Conservation (phyloP, 2,888 invertebrate species). For the Neoitamus cyanurus region DNA sequence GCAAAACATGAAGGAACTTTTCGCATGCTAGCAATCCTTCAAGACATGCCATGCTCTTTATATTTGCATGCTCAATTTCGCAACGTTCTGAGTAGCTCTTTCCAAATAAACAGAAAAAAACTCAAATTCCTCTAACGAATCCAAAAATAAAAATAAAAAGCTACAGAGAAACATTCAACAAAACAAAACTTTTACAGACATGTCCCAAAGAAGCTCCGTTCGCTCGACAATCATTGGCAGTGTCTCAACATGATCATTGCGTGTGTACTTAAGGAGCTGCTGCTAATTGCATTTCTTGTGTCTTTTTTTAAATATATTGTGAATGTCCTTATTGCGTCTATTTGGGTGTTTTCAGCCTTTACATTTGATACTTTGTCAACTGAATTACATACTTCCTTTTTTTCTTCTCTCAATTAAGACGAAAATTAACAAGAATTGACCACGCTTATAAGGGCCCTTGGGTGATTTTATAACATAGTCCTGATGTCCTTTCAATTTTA, state of each 20-base stretch:
- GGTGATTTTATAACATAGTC: conserved; percentile 34
- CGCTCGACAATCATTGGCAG: conserved; percentile 25
- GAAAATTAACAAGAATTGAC: conserved; percentile 12
- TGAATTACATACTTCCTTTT: background rate
- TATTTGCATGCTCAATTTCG: conserved; percentile 1
- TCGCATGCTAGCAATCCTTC: conserved; percentile 8
- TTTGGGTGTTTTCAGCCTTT: conserved; percentile 21
- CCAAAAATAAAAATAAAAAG: background rate
- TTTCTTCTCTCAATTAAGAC: conserved; percentile 6
- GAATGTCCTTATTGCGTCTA: background rate
- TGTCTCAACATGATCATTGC: conserved; percentile 26
- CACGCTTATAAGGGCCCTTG: conserved; percentile 14
- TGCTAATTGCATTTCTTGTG: conserved; percentile 18
- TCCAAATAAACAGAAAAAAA: background rate
- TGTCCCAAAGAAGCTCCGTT: conserved; percentile 26
- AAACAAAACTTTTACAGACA: conserved; percentile 17
- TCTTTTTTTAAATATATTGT: background rate
- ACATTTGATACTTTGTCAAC: background rate
- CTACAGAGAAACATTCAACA: background rate
- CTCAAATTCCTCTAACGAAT: background rate
- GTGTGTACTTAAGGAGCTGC: background rate
- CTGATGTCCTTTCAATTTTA: conserved; percentile 23
- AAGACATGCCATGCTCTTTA: conserved; percentile 4
- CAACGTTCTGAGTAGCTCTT: background rate
- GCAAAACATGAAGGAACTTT: background rate